These are phyloP conservation scores for Trypoxylus dichotomus DNA, from an alignment of 1,140 invertebrate genomes.

Conservation along the genomic window DNA sequence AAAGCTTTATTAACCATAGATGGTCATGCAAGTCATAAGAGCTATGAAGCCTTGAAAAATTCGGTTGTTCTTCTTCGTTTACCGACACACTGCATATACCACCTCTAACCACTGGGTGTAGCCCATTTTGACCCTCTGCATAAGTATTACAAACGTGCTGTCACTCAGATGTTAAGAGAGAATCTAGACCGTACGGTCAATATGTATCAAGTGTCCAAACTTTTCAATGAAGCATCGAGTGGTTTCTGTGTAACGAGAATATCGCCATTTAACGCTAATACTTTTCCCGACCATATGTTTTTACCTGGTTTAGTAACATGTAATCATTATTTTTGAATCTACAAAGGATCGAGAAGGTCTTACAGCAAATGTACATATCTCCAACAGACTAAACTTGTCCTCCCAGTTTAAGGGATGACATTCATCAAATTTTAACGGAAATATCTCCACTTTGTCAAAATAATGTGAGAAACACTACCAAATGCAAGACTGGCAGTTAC, in stretches of 20 bases:
- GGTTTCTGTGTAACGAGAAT: constrained; percentile 45
- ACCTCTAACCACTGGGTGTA: constrained; percentile 52
- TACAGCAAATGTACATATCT: neutral
- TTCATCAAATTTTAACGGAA: too few relatives aligned
- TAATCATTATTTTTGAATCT: neutral
- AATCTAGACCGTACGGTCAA: constrained; percentile 39
- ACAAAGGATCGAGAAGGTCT: neutral
- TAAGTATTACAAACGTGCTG: constrained; percentile 38
- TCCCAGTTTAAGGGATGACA: too few relatives aligned
- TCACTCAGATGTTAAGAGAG: constrained; percentile 37
- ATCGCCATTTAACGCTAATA: constrained; percentile 40
- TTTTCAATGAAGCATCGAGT: constrained; percentile 47
- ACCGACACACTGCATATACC: constrained; percentile 39
- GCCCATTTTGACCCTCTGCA: constrained; percentile 46
- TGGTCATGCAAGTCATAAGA: too few relatives aligned
- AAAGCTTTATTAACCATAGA: constrained; percentile 47
- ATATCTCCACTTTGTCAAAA: too few relatives aligned
- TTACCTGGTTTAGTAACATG: constrained; percentile 30
- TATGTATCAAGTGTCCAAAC: constrained; percentile 45
- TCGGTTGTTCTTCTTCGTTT: constrained; percentile 30
- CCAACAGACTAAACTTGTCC: too few relatives aligned
- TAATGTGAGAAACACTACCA: too few relatives aligned
- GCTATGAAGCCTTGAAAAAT: constrained; percentile 36
- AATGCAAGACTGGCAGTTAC: too few relatives aligned
- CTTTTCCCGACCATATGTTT: constrained; percentile 34